A percentile compares a stretch with the other conserved stretches of the same genome.
Evolutionary conservation across 2,888 invertebrate genomes (phyloP).

Genomic region (Shargacucullia verbasci): DNA sequence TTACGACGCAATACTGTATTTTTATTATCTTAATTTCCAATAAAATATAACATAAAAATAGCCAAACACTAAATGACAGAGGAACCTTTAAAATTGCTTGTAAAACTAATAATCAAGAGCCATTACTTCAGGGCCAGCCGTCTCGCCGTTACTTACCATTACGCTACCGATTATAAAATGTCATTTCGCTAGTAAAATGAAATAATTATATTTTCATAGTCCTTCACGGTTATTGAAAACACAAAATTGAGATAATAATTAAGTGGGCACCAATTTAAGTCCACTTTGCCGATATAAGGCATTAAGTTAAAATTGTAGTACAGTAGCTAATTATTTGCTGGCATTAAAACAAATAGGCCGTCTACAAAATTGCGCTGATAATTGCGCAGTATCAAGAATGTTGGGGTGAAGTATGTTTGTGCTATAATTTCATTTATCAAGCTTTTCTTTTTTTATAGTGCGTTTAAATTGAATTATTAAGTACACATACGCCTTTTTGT

Average conservation of each 20-base stretch:
- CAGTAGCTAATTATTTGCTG: slow-evolving; percentile 55
- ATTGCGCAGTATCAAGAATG: slow-evolving; percentile 51
- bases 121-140: slow-evolving; percentile 2
- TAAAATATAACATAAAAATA: too few relatives aligned
- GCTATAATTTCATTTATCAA: slow-evolving; percentile 36
- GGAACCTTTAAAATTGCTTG: slow-evolving; percentile 1
- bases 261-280: slow-evolving; percentile 30
- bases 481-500: not conserved
- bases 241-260: slow-evolving; percentile 36
- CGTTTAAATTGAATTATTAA: slow-evolving; percentile 41
- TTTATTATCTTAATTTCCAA: too few relatives aligned
- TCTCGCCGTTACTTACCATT: slow-evolving; percentile 17
- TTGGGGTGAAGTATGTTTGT: slow-evolving; percentile 30
- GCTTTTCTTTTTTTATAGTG: slow-evolving; percentile 21
- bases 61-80: too few relatives aligned
- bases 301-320: slow-evolving; percentile 49
- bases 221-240: slow-evolving; percentile 32
- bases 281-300: slow-evolving; percentile 29
- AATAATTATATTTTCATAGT: slow-evolving; percentile 32
- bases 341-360: slow-evolving; percentile 55
- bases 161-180: slow-evolving; percentile 33
- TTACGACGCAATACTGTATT: too few relatives aligned
- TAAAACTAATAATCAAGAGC: slow-evolving; percentile 19
- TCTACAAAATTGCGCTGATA: slow-evolving; percentile 53
- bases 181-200: slow-evolving; percentile 21